These are phyloP conservation scores for Hesperophylax magnus DNA, from an alignment of 1,140 invertebrate species.

Conservation along the genomic window DNA sequence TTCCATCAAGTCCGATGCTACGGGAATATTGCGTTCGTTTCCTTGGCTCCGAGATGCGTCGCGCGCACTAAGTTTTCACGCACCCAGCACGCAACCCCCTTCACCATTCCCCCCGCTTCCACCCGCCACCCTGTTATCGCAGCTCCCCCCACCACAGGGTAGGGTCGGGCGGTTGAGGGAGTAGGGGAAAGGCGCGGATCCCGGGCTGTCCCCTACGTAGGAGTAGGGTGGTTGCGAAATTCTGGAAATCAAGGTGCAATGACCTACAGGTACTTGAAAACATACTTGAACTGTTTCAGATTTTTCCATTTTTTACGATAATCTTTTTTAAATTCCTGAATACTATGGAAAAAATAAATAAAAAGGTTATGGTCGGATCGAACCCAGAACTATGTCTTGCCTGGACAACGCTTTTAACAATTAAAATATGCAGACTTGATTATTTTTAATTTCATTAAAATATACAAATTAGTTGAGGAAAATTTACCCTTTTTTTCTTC, in stretches of 20 bases:
- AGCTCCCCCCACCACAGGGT: too few relatives aligned
- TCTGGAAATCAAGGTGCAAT: constrained; percentile 11
- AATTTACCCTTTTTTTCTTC: too few relatives aligned
- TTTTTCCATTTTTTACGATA: too few relatives aligned
- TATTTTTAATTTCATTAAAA: too few relatives aligned
- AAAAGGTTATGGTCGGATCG: too few relatives aligned
- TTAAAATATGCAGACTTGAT: too few relatives aligned
- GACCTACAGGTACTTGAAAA: constrained; percentile 7
- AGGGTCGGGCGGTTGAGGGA: neutral
- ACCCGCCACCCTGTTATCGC: neutral
- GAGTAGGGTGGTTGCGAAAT: constrained; percentile 20
- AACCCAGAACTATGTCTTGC: too few relatives aligned
- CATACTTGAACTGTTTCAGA: too few relatives aligned
- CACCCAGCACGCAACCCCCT: constrained; percentile 17
- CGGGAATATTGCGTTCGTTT: neutral
- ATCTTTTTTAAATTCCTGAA: too few relatives aligned
- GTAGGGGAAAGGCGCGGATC: constrained; percentile 6
- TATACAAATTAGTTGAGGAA: too few relatives aligned
- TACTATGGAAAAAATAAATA: too few relatives aligned
- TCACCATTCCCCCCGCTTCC: neutral
- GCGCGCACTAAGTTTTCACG: constrained; percentile 18
- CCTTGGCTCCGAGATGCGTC: constrained; percentile 1
- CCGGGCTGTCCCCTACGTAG: constrained; percentile 34
- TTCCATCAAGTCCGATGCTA: neutral
- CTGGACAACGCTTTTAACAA: too few relatives aligned